Evolutionary conservation across 2,797 vertebrate genomes (phyloP), one percentile per base, ranked within the genome.

Genomic region (Tympanoctomys barrerae): DNA sequence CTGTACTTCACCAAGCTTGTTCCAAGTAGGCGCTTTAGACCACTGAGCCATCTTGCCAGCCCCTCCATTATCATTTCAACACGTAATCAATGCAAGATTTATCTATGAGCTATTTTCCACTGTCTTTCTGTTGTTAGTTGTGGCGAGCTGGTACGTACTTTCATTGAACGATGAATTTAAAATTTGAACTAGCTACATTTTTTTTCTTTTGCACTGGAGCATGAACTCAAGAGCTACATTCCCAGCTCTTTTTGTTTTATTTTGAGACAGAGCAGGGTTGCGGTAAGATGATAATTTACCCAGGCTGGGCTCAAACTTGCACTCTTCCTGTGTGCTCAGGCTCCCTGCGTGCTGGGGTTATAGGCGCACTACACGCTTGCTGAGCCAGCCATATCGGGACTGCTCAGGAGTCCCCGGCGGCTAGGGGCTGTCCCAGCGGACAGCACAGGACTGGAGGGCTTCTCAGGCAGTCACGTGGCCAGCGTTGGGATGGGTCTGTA

Each of bases 351-450:
- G 24, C 42, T 36, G 68, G n/a, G 21, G 36, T 70, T 19, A 70
- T 7, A 36, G n/a, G 68, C 8, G 0, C 9, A 16, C 36, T 12
- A 19, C 19, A 39, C 9, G 1, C 68, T 2, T 11, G 28, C 18
- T 21, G 70, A 77, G 59, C 75, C 2, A 13, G 12, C 52, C 71
- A 2, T 33, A 24, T 2, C 24, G 16, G 49, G 11, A 19, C 36
- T 0, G 46, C 62, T 81, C 28, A n/a, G 2, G 0, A n/a, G 66
- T 31, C 61, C 22, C 31, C 0, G 0, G 19, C 0, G 16, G 54
- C 36, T 52, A 39, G 39, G 0, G 31, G 78, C 6, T 46, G 52
- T 33, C 8, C 0, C 5, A 0, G 0, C 3, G 49, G 52, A 16
- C 33, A 4, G 42, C 1, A 0, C 33, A 5, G 42, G 77, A 22